These are phyloP conservation scores for Ips typographus DNA, from an alignment of 1,140 invertebrate genomes.

Conservation along the genomic window DNA sequence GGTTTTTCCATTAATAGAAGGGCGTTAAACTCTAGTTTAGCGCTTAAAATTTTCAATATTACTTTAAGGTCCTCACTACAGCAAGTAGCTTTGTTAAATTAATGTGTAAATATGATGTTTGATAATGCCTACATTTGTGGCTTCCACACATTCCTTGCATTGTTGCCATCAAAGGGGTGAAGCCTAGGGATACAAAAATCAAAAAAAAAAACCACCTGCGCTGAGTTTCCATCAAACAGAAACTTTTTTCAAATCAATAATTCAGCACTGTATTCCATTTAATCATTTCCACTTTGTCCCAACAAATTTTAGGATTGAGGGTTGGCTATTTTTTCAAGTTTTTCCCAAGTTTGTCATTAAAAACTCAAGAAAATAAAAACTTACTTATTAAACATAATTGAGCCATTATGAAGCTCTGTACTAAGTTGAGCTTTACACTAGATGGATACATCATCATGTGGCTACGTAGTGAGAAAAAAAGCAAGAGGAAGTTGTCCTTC, in stretches of 20 bases:
- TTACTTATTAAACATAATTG: no score
- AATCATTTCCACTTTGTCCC: no score
- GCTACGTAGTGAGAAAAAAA: conserved; percentile 48
- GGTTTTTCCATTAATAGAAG: neutral
- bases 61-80: neutral
- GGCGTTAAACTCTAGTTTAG: neutral
- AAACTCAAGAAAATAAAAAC: no score
- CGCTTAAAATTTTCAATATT: neutral
- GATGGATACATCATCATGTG: conserved; percentile 44
- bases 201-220: conserved; percentile 4
- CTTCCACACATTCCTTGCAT: neutral
- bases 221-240: neutral
- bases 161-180: neutral
- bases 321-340: no score
- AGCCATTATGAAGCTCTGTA: no score
- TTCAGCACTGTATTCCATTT: neutral
- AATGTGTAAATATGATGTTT: neutral
- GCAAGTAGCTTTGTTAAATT: neutral
- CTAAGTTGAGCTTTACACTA: neutral
- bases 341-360: no score
- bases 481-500: conserved; percentile 30
- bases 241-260: neutral
- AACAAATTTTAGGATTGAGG: neutral
- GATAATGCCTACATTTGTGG: neutral
- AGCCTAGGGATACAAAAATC: neutral